These are phyloP conservation scores for Molorchus minor DNA, from an alignment of 2,888 invertebrate genomes.

Conservation along the genomic window DNA sequence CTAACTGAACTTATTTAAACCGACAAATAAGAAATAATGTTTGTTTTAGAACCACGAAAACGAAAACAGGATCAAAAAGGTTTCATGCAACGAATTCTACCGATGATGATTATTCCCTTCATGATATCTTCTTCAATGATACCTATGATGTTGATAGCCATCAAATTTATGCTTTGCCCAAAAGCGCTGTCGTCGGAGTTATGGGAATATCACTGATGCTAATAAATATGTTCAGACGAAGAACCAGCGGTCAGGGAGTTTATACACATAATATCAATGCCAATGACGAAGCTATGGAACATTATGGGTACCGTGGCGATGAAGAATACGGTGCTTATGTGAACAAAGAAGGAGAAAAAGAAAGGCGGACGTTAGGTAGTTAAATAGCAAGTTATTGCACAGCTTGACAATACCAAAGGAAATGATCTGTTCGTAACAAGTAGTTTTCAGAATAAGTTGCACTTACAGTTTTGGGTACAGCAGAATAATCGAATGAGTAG, in stretches of 20 bases:
- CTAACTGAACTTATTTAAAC: neutral
- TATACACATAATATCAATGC: conserved; percentile 41
- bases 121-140: conserved; percentile 74
- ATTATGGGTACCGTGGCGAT: conserved; percentile 68
- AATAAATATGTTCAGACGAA: conserved; percentile 68
- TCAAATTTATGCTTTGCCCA: conserved; percentile 78
- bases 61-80: conserved; percentile 63
- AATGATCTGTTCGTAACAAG: no score
- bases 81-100: conserved; percentile 69
- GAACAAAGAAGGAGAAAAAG: conserved; percentile 49
- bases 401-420: no score
- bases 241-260: conserved; percentile 50
- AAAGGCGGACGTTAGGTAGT: neutral
- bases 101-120: conserved; percentile 76
- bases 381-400: no score
- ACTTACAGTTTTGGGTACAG: no score
- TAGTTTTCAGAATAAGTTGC: no score
- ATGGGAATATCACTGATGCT: conserved; percentile 73
- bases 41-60: conserved; percentile 19
- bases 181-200: no score
- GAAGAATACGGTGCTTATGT: conserved; percentile 68
- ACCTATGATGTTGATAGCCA: conserved; percentile 73
- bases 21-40: neutral
- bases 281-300: conserved; percentile 53
- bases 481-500: no score